These are phyloP conservation scores for Antennarius striatus DNA, from an alignment of 2,113 vertebrate genomes.

Conservation along the genomic window DNA sequence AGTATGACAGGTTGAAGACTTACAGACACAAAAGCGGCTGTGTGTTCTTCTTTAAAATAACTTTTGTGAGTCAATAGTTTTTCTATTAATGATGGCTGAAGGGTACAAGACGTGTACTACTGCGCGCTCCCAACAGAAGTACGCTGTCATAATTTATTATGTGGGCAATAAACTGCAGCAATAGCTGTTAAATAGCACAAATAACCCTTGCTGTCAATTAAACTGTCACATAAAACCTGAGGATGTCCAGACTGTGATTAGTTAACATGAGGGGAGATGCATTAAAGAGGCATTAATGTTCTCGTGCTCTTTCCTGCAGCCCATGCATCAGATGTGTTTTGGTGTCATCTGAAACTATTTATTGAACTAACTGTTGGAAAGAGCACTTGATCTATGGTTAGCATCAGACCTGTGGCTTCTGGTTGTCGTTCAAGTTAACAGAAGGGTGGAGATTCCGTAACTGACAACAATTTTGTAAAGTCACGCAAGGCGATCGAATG, in stretches of 20 bases:
- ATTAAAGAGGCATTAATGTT: not conserved
- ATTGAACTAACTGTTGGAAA: not conserved
- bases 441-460: conserved; percentile 48
- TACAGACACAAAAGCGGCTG: conserved; percentile 19
- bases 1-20: conserved; percentile 23
- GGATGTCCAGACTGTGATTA: conserved; percentile 19
- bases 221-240: conserved; percentile 12
- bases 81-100: conserved; percentile 48
- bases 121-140: conserved; percentile 33
- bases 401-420: conserved; percentile 56
- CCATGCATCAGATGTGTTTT: not conserved
- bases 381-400: conserved; percentile 7
- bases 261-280: conserved; percentile 1
- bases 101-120: conserved; percentile 41
- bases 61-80: conserved; percentile 46
- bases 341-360: not conserved
- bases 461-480: conserved; percentile 60
- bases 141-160: conserved; percentile 27
- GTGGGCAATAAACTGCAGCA: conserved; percentile 37
- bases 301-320: not conserved
- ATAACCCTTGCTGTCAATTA: conserved; percentile 7
- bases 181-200: conserved; percentile 26
- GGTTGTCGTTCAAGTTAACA: conserved; percentile 52
- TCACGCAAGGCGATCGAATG: conserved; percentile 54
- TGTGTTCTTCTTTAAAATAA: conserved; percentile 35